phyloP scores from a whole-genome alignment of 2,797 vertebrate species.

The Malacoctenus gilli region DNA sequence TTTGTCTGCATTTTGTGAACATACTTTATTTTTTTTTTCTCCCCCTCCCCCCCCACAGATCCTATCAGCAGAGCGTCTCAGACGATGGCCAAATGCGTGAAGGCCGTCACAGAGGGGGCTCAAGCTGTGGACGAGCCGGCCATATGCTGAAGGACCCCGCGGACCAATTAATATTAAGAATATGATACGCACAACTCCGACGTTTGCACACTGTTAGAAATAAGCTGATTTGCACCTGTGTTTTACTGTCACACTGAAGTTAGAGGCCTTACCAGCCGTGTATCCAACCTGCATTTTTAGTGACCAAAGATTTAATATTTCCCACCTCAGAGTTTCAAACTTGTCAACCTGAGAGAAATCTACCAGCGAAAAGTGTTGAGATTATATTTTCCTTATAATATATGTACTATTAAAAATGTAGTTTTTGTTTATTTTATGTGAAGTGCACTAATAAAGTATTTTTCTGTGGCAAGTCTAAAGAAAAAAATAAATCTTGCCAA shows the following conservation, averaged over 20 bases:
- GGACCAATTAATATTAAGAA: conserved; percentile 19
- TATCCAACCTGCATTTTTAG: conserved; percentile 18
- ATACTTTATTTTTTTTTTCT: conserved; percentile 15
- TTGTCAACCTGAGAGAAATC: conserved; percentile 30
- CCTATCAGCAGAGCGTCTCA: conserved; percentile 91
- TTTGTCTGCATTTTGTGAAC: not conserved
- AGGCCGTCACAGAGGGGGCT: conserved; percentile 89
- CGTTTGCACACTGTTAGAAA: conserved; percentile 59
- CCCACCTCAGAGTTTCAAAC: no score
- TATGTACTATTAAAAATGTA: conserved; percentile 23
- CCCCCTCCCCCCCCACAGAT: conserved; percentile 79
- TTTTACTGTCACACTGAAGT: conserved; percentile 27
- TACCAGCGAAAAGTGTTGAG: conserved; percentile 9
- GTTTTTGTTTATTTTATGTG: conserved; percentile 31
- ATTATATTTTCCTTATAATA: conserved; percentile 52
- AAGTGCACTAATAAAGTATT: conserved; percentile 40
- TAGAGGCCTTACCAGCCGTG: conserved; percentile 8
- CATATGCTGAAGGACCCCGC: conserved; percentile 80
- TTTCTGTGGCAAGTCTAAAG: conserved; percentile 41
- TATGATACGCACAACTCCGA: conserved; percentile 51
- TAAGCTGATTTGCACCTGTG: conserved; percentile 46
- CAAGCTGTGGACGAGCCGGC: conserved; percentile 88
- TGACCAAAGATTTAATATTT: conserved; percentile 49
- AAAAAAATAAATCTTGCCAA: conserved; percentile 29
- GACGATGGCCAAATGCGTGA: conserved; percentile 93